Base-by-base conservation (phyloP, 2,888 invertebrate genomes). In the Phytoseiulus persimilis region DNA sequence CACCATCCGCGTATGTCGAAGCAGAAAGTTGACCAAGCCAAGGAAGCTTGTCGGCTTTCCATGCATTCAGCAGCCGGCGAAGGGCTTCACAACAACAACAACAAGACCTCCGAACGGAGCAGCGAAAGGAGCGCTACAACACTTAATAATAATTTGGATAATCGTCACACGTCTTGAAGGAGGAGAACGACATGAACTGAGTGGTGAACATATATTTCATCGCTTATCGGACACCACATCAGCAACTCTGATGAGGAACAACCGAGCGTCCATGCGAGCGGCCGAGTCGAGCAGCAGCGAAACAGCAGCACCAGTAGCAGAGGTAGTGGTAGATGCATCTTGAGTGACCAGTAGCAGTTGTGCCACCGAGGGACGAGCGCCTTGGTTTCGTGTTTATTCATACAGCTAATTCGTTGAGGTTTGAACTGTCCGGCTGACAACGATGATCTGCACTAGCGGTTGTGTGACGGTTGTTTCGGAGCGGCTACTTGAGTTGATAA, bases 111-210 rank as follows among this genome's bases (percentile, higher is more conserved):
- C 65, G 23, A 65, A 65, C 65, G 65, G 28, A 65, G 65, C 65
- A 65, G 65, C 65, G 65, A 65, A 65, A 65, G 65, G 65, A 65
- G 65, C 65, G 65, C 65, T 65, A 65, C 65, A 65, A 65, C 65
- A 65, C 65, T 65, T 65, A 65, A 65, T 65, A 65, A 65, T 65
- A 65, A 65, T 65, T 65, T 65, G 65, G 65, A 65, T 65, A 65
- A 65, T 65, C 65, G 65, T 65, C 65, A 65, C 65, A 65, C 65
- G 65, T 65, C 65, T 65, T 65, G 65, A 65, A 65, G 65, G 65
- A 65, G 65, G 65, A 65, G 65, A 65, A 65, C 28, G 65, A 23
- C 65, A 65, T 65, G 65, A 65, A 65, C 65, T 65, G 65, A 65
- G 65, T 65, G 65, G 65, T 65, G 65, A 65, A 65, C 65, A 65